These are phyloP conservation scores for Trachelus troglodyta DNA, from an alignment of 2,888 invertebrate species.

Conservation along the genomic window DNA sequence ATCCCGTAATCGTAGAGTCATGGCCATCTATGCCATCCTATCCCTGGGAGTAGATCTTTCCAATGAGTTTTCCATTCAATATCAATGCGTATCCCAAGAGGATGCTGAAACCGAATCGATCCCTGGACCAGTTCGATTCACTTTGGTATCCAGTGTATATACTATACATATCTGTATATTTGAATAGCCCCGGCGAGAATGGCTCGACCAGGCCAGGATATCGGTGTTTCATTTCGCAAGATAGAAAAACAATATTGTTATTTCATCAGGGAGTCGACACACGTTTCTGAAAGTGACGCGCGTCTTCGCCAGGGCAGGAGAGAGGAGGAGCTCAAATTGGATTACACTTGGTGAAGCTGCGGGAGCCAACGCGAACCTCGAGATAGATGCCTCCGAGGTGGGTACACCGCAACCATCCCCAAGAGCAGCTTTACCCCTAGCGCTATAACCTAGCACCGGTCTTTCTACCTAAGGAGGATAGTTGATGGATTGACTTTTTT, in stretches of 20 bases:
- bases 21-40: slow-evolving; percentile 16
- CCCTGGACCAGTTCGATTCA: background rate
- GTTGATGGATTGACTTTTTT: slow-evolving; percentile 62
- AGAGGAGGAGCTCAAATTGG: slow-evolving; percentile 61
- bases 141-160: background rate
- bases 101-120: background rate
- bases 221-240: slow-evolving; percentile 23
- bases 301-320: slow-evolving; percentile 47
- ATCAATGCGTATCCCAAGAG: background rate
- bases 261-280: slow-evolving; percentile 60
- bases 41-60: slow-evolving; percentile 28
- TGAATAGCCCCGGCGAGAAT: background rate
- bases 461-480: slow-evolving; percentile 37
- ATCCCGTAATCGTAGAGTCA: background rate
- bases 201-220: slow-evolving; percentile 2
- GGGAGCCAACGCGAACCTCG: slow-evolving; percentile 8
- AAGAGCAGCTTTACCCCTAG: slow-evolving; percentile 27
- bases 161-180: background rate
- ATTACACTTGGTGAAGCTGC: slow-evolving; percentile 49
- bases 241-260: slow-evolving; percentile 62
- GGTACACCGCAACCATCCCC: background rate
- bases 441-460: slow-evolving; percentile 22
- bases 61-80: background rate
- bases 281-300: slow-evolving; percentile 61
- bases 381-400: slow-evolving; percentile 1